Conservation (phyloP, 1,140 invertebrate species). For the Bilobella aurantiaca region DNA sequence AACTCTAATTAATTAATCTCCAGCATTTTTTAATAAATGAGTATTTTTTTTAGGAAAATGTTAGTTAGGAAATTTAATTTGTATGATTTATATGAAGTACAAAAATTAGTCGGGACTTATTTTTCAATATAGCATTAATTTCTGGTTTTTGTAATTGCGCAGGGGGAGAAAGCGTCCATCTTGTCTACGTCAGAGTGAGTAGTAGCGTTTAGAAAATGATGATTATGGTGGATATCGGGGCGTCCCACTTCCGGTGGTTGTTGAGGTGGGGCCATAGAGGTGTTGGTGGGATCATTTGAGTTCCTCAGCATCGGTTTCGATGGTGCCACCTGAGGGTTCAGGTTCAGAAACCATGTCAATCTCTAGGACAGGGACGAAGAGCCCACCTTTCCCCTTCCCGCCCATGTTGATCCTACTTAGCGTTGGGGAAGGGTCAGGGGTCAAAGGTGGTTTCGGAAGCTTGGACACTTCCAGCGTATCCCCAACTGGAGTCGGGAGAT, state of each 20-base stretch:
- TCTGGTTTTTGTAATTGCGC: background rate
- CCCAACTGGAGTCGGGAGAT: background rate
- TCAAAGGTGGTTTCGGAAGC: background rate
- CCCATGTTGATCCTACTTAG: background rate
- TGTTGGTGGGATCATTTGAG: background rate
- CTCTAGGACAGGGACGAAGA: background rate
- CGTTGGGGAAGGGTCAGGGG: background rate
- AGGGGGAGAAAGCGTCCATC: background rate
- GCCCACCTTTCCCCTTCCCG: background rate
- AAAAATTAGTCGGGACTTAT: too few relatives aligned
- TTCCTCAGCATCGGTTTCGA: background rate
- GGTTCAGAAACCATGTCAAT: background rate
- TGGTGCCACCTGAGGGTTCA: background rate
- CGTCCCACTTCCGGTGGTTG: too few relatives aligned
- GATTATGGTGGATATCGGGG: background rate
- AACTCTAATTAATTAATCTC: too few relatives aligned
- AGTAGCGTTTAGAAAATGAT: background rate
- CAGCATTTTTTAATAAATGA: too few relatives aligned
- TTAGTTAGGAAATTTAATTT: too few relatives aligned
- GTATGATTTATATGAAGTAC: too few relatives aligned
- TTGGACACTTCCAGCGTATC: slow-evolving; percentile 3
- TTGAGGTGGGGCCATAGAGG: too few relatives aligned
- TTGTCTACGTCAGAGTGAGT: background rate
- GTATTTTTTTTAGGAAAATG: too few relatives aligned
- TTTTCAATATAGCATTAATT: background rate